phyloP scores from a whole-genome alignment of 1,140 invertebrate species.

The Philaenus spumarius region DNA sequence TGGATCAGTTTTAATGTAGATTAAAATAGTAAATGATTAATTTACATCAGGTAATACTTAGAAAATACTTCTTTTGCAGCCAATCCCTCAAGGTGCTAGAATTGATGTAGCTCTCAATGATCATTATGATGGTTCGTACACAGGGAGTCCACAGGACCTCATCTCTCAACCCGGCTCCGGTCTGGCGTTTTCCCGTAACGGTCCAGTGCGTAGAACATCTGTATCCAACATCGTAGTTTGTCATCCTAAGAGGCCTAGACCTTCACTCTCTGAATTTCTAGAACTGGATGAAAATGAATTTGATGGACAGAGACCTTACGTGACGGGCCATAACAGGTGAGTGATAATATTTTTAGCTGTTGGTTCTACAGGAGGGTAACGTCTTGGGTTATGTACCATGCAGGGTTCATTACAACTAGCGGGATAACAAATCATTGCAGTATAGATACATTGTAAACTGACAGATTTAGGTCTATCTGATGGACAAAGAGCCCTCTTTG shows the following conservation, averaged over 20 bases:
- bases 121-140: conserved; percentile 90
- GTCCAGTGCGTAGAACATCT: conserved; percentile 74
- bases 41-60: too few species aligned
- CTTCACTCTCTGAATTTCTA: conserved; percentile 75
- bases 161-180: conserved; percentile 56
- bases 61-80: conserved; percentile 48
- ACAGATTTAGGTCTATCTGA: too few species aligned
- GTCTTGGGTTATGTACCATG: too few species aligned
- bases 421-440: too few species aligned
- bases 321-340: conserved; percentile 83
- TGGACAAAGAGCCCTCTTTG: too few species aligned
- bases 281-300: conserved; percentile 73
- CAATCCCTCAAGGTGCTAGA: conserved; percentile 72
- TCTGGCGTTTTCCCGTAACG: conserved; percentile 61
- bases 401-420: too few species aligned
- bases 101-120: conserved; percentile 96
- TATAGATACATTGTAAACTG: too few species aligned
- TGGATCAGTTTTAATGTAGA: too few species aligned
- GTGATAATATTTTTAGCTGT: too few species aligned
- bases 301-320: conserved; percentile 73
- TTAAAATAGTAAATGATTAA: too few species aligned
- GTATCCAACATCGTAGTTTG: conserved; percentile 88
- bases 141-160: conserved; percentile 89
- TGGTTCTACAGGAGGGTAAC: too few species aligned
- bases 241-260: conserved; percentile 61